Evolutionary conservation across 23 tunicate genomes (phyloP), one percentile per base, ranked within the genome.

Genomic region (Aplidium turbinatum): DNA sequence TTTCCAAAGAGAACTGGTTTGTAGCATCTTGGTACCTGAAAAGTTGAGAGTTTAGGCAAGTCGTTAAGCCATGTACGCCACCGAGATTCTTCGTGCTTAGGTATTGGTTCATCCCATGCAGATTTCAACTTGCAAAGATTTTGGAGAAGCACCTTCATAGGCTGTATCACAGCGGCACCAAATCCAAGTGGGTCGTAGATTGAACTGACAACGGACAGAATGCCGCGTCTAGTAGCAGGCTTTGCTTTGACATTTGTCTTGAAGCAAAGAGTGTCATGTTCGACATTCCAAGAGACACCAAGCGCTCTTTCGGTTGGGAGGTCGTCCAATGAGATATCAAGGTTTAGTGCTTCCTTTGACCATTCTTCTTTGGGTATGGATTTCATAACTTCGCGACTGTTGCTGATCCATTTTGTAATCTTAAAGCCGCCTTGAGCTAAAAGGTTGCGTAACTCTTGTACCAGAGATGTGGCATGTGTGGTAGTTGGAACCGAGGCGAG

Each of bases 261-360:
- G 28, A 83, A 75, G 38, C 75, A 36, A 32, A 83, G 53, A 2
- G 75, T 53, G 58, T 83, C 89, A 4, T 33, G 52, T 76, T 83
- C 77, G 0, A 65, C 64, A 51, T 75, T 54, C 89, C 82, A 83
- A 45, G 23, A 26, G 16, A 83, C 58, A 7, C 89, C 89, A 22
- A 83, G 47, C 11, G 82, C 70, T 20, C 77, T 18, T 58, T 76
- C 82, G 0, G 19, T 26, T 29, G 89, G 89, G 4, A 65, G 27
- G n/a, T 27, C 27, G 22, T 65, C 27, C 9, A 25, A 13, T 11
- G 72, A 35, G 4, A 65, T 27, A 38, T 65, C 67, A 9, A 77
- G 57, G 27, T 77, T 29, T 1, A 22, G 23, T 27, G 32, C 36
- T 55, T 61, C 61, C 46, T 77, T 77, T 0, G 82, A 68, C 33